These are phyloP conservation scores for Hippasteria phrygiana DNA, from an alignment of 53 echinoderm and acorn worm species.

Conservation along the genomic window DNA sequence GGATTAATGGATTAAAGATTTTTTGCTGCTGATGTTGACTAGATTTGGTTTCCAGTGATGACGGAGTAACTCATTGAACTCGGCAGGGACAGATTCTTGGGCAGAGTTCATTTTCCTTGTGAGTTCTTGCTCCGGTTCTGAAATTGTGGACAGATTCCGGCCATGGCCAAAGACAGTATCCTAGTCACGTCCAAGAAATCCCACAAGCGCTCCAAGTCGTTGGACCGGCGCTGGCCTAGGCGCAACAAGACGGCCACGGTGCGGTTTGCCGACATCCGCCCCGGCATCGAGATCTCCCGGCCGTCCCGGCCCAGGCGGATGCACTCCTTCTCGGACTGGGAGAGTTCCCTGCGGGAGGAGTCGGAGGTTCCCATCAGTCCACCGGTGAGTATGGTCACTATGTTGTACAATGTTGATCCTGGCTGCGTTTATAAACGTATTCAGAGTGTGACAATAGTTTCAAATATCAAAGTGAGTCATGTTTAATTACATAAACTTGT, in stretches of 20 bases:
- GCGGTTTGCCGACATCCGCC: slow-evolving; percentile 56
- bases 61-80: no score
- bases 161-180: slow-evolving; percentile 61
- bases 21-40: no score
- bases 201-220: slow-evolving; percentile 45
- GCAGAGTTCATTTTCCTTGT: no score
- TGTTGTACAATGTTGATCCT: no score
- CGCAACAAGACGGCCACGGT: slow-evolving; percentile 57
- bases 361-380: slow-evolving; percentile 19
- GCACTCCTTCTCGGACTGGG: slow-evolving; percentile 66
- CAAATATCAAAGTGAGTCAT: no score
- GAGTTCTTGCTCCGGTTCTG: no score
- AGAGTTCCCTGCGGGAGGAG: slow-evolving; percentile 19
- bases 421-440: no score
- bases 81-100: no score
- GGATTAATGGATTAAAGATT: no score
- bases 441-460: no score
- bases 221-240: slow-evolving; percentile 61
- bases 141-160: not conserved
- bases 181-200: slow-evolving; percentile 48
- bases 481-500: no score
- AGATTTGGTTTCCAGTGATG: no score
- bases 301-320: slow-evolving; percentile 52
- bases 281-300: slow-evolving; percentile 44
- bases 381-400: slow-evolving; percentile 38